A percentile compares a stretch with the other conserved stretches of the same genome.
These are phyloP conservation scores for Fratercula arctica DNA, from an alignment of 2,797 vertebrate species.

Conservation along the genomic window DNA sequence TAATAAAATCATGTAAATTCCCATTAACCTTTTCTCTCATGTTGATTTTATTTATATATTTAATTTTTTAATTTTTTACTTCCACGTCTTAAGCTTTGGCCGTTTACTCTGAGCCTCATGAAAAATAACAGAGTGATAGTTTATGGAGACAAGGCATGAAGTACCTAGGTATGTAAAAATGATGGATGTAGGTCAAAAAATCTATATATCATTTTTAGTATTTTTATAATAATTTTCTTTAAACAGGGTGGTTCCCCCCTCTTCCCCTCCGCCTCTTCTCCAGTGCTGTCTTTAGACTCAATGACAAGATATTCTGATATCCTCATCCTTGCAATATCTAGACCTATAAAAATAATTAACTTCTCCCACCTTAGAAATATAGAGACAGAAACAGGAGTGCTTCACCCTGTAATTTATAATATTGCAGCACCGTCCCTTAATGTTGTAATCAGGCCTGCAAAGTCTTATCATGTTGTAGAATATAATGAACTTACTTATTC, in stretches of 20 bases:
- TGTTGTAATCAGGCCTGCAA: slow-evolving; percentile 69
- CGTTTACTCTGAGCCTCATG: slow-evolving; percentile 29
- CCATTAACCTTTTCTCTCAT: slow-evolving; percentile 56
- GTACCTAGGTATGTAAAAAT: slow-evolving; percentile 60
- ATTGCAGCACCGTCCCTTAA: slow-evolving; percentile 64
- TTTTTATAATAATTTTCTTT: slow-evolving; percentile 73
- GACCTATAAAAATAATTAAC: slow-evolving; percentile 80
- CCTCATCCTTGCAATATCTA: slow-evolving; percentile 70
- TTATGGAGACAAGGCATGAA: slow-evolving; percentile 58
- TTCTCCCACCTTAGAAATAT: slow-evolving; percentile 74
- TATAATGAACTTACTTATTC: slow-evolving; percentile 77
- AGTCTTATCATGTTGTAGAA: slow-evolving; percentile 69
- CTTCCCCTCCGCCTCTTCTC: background rate
- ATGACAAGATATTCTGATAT: slow-evolving; percentile 58
- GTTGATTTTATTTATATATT: slow-evolving; percentile 25
- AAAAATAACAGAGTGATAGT: slow-evolving; percentile 62
- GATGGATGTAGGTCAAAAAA: slow-evolving; percentile 75
- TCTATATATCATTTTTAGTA: slow-evolving; percentile 67
- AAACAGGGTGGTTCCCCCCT: background rate
- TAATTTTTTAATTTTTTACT: background rate
- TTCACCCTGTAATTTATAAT: slow-evolving; percentile 76
- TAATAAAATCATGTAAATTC: slow-evolving; percentile 51
- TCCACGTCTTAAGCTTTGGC: background rate
- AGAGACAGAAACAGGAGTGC: slow-evolving; percentile 70
- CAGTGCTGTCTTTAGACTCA: slow-evolving; percentile 46